Conservation (phyloP, 2,888 invertebrate genomes). For the Ectobius pallidus region DNA sequence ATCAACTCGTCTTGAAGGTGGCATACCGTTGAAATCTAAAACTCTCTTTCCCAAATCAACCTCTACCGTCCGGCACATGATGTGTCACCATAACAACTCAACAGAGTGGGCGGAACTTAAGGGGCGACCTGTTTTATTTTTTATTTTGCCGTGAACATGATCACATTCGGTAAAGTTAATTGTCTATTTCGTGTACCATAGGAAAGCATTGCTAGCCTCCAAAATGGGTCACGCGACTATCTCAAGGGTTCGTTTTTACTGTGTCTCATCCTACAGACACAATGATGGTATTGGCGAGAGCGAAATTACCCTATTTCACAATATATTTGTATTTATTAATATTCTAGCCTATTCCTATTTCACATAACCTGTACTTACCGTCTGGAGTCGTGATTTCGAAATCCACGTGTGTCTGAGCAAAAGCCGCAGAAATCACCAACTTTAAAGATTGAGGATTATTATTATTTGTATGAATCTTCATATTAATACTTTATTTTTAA, state of each 20-base stretch:
- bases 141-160: too few species aligned
- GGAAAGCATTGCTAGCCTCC: background rate
- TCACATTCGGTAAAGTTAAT: too few species aligned
- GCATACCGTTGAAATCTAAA: too few species aligned
- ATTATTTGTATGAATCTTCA: slow-evolving; percentile 76
- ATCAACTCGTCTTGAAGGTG: too few species aligned
- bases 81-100: too few species aligned
- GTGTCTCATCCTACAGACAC: background rate
- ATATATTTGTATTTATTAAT: background rate
- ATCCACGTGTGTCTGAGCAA: slow-evolving; percentile 63
- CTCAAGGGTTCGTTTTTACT: background rate
- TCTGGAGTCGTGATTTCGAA: slow-evolving; percentile 64
- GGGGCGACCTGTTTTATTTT: too few species aligned
- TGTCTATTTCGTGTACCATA: background rate
- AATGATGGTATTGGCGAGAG: background rate
- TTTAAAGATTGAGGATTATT: slow-evolving; percentile 80
- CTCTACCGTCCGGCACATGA: too few species aligned
- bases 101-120: too few species aligned
- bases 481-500: slow-evolving; percentile 52
- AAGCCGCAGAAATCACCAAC: slow-evolving; percentile 71
- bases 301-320: slow-evolving; percentile 29
- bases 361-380: slow-evolving; percentile 58
- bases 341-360: background rate
- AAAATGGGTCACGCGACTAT: background rate
- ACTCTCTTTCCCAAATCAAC: too few species aligned